Evolutionary conservation across 2,113 vertebrate genomes (phyloP).

Genomic region (Platichthys flesus): DNA sequence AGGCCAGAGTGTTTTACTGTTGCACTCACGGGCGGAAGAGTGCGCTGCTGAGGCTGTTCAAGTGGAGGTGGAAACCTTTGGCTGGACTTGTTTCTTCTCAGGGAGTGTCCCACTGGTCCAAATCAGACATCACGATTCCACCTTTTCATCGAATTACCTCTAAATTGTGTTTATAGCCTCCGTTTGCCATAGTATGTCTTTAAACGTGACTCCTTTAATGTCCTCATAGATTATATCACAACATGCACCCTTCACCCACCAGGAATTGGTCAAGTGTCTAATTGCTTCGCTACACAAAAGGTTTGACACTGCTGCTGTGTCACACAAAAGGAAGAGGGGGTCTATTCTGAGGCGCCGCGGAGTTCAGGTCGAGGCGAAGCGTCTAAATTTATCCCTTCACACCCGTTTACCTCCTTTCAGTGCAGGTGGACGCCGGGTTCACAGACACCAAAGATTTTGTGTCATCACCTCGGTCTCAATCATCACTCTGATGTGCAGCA

Average conservation of each 20-base stretch:
- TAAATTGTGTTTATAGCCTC: not conserved
- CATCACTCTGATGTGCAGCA: conserved; percentile 70
- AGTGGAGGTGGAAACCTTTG: conserved; percentile 56
- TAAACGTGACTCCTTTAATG: conserved; percentile 6
- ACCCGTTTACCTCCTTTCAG: conserved; percentile 40
- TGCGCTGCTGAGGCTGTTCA: conserved; percentile 70
- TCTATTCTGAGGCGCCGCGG: not conserved
- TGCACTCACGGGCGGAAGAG: conserved; percentile 71
- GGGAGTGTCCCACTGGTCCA: conserved; percentile 58
- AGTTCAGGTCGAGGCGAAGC: conserved; percentile 49
- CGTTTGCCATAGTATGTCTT: not conserved
- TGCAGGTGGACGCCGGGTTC: conserved; percentile 53
- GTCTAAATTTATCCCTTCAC: conserved; percentile 35
- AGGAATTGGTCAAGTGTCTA: not conserved
- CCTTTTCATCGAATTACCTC: not conserved
- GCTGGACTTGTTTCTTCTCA: conserved; percentile 41
- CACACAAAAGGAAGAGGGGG: not conserved
- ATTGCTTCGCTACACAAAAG: not conserved
- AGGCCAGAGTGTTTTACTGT: conserved; percentile 78
- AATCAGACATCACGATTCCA: conserved; percentile 15
- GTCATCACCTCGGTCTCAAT: conserved; percentile 69
- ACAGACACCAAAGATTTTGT: conserved; percentile 56
- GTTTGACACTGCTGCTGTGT: not conserved
- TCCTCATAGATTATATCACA: not conserved
- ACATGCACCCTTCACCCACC: not conserved